A percentile compares a stretch with the other conserved stretches of the same genome.
Conservation (phyloP, 2,113 vertebrate genomes). For the Rhea americana region DNA sequence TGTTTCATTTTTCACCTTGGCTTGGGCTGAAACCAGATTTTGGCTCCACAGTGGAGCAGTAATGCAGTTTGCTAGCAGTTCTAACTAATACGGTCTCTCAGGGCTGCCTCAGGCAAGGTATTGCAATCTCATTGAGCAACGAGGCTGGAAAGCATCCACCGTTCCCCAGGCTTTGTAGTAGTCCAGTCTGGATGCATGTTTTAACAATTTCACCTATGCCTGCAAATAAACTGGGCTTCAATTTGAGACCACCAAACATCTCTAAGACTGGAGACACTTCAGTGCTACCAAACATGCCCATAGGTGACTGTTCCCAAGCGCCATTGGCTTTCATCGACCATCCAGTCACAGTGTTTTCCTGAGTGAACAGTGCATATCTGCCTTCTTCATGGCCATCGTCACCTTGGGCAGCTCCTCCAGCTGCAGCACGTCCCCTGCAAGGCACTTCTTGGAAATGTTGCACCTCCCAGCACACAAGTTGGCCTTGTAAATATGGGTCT, state of each 20-base stretch:
- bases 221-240: not conserved
- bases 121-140: not conserved
- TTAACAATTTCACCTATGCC: not conserved
- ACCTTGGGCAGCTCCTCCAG: too few species aligned
- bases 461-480: not conserved
- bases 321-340: too few species aligned
- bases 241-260: not conserved
- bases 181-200: not conserved
- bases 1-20: not conserved
- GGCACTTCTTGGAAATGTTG: too few species aligned
- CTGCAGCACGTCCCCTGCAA: too few species aligned
- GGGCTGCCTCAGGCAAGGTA: not conserved
- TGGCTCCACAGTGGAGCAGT: not conserved
- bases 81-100: not conserved
- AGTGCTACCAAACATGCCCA: too few species aligned
- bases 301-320: too few species aligned
- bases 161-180: fast-evolving
- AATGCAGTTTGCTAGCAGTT: not conserved
- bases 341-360: too few species aligned
- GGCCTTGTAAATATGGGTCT: not conserved
- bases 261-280: not conserved
- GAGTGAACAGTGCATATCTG: too few species aligned
- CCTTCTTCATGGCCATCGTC: too few species aligned
- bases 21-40: not conserved
- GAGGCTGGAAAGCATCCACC: too few species aligned